phyloP scores from a whole-genome alignment of 1,140 invertebrate genomes.

The Caenorhabditis inopinata region DNA sequence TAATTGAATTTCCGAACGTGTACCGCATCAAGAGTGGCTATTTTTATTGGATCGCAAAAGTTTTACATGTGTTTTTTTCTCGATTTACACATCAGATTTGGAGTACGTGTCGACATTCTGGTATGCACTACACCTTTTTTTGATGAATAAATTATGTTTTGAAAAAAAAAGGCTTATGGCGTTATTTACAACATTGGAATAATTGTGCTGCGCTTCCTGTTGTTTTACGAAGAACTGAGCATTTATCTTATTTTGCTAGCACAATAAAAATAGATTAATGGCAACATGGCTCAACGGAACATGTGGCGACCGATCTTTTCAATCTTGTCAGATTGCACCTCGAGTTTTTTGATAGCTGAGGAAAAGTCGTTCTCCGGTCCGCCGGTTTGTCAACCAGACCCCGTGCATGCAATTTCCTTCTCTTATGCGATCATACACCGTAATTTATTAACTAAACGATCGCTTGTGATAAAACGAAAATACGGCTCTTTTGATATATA shows the following conservation, averaged over 20 bases:
- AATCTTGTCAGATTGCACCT: neutral
- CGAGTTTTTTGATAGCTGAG: conserved; percentile 17
- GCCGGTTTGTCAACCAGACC: conserved; percentile 18
- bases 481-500: too few relatives aligned
- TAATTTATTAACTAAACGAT: too few relatives aligned
- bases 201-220: neutral
- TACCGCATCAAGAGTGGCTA: too few relatives aligned
- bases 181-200: too few relatives aligned
- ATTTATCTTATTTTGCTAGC: neutral
- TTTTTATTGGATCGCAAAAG: too few relatives aligned
- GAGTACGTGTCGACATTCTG: too few relatives aligned
- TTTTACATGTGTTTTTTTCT: too few relatives aligned
- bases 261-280: conserved; percentile 33
- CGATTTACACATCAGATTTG: too few relatives aligned
- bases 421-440: neutral
- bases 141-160: too few relatives aligned
- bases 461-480: too few relatives aligned
- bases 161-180: too few relatives aligned
- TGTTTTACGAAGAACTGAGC: neutral
- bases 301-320: neutral
- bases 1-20: neutral
- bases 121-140: too few relatives aligned
- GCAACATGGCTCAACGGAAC: conserved; percentile 19
- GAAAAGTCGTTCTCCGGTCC: neutral
- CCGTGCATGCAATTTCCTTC: conserved; percentile 7